A percentile compares a stretch with the other conserved stretches of the same genome.
Evolutionary conservation across 30 jellyfish, hydroid and myxozoan genomes (phyloP).

Genomic region (Aurelia aurita): DNA sequence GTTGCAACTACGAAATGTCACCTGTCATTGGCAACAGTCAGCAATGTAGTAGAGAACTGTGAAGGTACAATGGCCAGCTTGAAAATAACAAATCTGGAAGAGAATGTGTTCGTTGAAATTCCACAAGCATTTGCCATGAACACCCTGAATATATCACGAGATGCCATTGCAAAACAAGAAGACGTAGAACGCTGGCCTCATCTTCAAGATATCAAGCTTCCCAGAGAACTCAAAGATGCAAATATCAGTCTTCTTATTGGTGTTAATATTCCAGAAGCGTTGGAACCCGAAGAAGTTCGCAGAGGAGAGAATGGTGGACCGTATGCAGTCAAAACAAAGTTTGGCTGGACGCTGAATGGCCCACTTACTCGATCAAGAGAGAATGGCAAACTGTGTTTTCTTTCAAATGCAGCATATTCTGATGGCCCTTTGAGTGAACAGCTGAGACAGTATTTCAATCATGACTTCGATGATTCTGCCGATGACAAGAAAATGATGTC

Average conservation of each 20-base stretch:
- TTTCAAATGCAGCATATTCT: background rate
- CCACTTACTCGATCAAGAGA: constrained; percentile 27
- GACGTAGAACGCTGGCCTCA: constrained; percentile 20
- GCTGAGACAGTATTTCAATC: constrained; percentile 39
- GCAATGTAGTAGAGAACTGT: background rate
- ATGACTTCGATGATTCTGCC: constrained; percentile 30
- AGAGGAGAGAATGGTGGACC: constrained; percentile 49
- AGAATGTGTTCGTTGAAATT: background rate
- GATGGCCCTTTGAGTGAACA: constrained; percentile 28
- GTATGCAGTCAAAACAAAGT: constrained; percentile 55
- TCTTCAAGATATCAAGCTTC: constrained; percentile 5
- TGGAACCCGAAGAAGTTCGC: constrained; percentile 51
- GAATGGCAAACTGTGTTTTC: background rate
- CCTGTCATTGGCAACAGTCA: constrained; percentile 25
- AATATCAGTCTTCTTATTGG: constrained; percentile 32
- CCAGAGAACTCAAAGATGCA: constrained; percentile 3
- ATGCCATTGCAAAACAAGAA: constrained; percentile 11
- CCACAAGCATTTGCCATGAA: background rate
- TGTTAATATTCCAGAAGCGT: constrained; percentile 53
- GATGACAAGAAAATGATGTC: constrained; percentile 20
- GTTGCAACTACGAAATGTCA: background rate
- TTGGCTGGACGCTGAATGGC: constrained; percentile 74
- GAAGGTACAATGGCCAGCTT: constrained; percentile 9
- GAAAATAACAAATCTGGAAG: constrained; percentile 7
- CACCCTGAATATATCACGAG: background rate